phyloP scores from a whole-genome alignment of 1,140 invertebrate genomes.

The Pristionchus pacificus region DNA sequence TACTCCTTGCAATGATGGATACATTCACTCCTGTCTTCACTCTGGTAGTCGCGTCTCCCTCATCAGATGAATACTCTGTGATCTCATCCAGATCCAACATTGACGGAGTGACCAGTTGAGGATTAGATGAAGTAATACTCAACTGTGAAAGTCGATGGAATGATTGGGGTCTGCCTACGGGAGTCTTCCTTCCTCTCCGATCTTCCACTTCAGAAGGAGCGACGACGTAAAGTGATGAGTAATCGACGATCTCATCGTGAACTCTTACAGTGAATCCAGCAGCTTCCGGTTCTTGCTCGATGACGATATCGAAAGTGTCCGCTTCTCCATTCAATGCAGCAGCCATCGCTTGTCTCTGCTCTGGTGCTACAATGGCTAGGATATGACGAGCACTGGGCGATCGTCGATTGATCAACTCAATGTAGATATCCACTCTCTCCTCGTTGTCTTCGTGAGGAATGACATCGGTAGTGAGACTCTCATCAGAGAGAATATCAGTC shows the following conservation, averaged over 20 bases:
- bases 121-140: neutral
- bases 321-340: constrained; percentile 34
- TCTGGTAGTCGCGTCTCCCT: constrained; percentile 8
- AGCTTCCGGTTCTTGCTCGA: constrained; percentile 43
- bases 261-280: constrained; percentile 19
- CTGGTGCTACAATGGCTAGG: constrained; percentile 44
- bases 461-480: constrained; percentile 10
- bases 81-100: neutral
- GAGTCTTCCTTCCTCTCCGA: neutral
- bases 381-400: constrained; percentile 21
- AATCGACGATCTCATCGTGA: constrained; percentile 24
- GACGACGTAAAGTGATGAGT: constrained; percentile 20
- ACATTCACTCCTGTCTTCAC: constrained; percentile 34
- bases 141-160: neutral
- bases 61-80: constrained; percentile 18
- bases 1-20: constrained; percentile 50
- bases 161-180: no score
- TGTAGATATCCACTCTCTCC: constrained; percentile 10
- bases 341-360: constrained; percentile 14
- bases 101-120: neutral
- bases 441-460: constrained; percentile 8
- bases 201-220: constrained; percentile 17
- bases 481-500: constrained; percentile 44
- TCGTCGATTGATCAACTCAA: constrained; percentile 13
- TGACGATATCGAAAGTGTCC: constrained; percentile 25